Percentiles rank a stretch among this genome's conserved stretches.
Conservation (phyloP, 1,140 invertebrate species). For the Drosophila kepulauana region DNA sequence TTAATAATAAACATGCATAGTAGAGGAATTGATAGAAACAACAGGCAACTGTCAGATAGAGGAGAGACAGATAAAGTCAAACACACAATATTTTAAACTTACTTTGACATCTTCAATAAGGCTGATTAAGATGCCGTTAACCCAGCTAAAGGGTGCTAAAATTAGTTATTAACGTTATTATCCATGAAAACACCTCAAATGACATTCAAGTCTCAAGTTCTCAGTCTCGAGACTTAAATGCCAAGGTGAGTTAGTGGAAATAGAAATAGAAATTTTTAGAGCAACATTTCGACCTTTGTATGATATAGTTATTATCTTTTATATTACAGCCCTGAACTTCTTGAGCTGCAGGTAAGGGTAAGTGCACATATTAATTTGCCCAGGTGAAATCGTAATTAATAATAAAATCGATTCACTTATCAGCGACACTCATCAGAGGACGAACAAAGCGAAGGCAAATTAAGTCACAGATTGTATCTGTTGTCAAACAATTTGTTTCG, state of each 20-base stretch:
- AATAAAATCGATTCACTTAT: slow-evolving; percentile 45
- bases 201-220: slow-evolving; percentile 36
- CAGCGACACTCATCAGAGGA: slow-evolving; percentile 39
- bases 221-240: slow-evolving; percentile 25
- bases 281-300: neutral
- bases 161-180: slow-evolving; percentile 40
- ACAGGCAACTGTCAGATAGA: slow-evolving; percentile 32
- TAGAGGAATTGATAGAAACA: slow-evolving; percentile 8
- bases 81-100: slow-evolving; percentile 53
- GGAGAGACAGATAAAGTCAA: neutral
- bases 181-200: neutral
- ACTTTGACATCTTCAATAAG: slow-evolving; percentile 78
- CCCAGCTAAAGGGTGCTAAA: slow-evolving; percentile 79
- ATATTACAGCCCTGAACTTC: slow-evolving; percentile 22
- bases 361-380: slow-evolving; percentile 21
- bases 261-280: neutral
- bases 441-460: slow-evolving; percentile 26
- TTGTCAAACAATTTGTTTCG: neutral
- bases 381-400: slow-evolving; percentile 67
- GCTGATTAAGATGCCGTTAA: slow-evolving; percentile 69
- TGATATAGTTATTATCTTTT: neutral
- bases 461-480: slow-evolving; percentile 43
- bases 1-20: slow-evolving; percentile 51
- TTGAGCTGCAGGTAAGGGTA: slow-evolving; percentile 3
- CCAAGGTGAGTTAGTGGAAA: slow-evolving; percentile 30